These are phyloP conservation scores for Orycteropus afer DNA, from an alignment of 2,113 vertebrate species.

Conservation along the genomic window DNA sequence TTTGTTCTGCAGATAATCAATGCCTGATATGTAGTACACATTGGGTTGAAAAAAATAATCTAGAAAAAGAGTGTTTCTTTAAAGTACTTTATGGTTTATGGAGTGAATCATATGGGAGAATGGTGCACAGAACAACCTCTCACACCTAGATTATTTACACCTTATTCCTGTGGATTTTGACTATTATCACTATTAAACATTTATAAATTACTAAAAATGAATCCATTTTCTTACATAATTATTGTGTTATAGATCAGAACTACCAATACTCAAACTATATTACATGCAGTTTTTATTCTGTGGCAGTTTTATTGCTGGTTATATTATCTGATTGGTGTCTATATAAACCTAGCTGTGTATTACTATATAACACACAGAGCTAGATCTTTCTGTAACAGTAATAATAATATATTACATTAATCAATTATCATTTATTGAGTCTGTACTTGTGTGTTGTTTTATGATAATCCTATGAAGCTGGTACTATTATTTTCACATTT, in stretches of 20 bases:
- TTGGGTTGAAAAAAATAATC: not conserved
- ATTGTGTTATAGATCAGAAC: not conserved
- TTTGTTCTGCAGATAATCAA: not conserved
- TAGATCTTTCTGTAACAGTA: not conserved
- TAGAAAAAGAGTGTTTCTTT: not conserved
- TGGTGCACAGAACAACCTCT: not conserved
- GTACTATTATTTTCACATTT: not conserved
- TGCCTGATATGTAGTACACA: not conserved
- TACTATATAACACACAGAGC: not conserved
- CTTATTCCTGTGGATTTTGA: not conserved
- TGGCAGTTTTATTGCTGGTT: not conserved
- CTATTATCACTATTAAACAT: not conserved
- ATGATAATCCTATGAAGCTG: not conserved
- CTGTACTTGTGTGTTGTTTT: not conserved
- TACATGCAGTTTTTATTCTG: not conserved
- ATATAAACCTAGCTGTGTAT: not conserved
- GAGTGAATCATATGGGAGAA: not conserved
- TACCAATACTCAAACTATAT: not conserved
- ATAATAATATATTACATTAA: not conserved
- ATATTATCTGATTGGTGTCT: not conserved
- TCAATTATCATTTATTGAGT: not conserved
- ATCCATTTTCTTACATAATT: not conserved
- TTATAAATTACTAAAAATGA: not conserved
- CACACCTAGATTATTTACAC: not conserved
- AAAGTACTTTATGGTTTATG: not conserved